phyloP scores from a whole-genome alignment of 2,113 vertebrate species.

The Dicaeum eximium region DNA sequence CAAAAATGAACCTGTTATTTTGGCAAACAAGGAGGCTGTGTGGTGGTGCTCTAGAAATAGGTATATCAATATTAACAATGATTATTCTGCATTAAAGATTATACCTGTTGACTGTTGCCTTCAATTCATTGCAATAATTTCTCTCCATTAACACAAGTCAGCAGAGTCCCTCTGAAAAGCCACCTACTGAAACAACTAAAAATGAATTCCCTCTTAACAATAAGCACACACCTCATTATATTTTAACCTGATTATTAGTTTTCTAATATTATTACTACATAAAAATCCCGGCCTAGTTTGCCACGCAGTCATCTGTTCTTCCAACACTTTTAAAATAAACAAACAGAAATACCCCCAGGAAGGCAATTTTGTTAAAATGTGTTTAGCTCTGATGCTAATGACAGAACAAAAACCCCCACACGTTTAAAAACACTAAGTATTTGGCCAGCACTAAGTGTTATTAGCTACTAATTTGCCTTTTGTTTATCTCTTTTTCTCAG shows the following conservation, averaged over 20 bases:
- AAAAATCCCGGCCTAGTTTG: not conserved
- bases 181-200: not conserved
- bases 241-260: not conserved
- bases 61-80: slow-evolving; percentile 18
- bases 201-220: not conserved
- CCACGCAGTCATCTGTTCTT: not conserved
- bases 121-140: slow-evolving; percentile 63
- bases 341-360: not conserved
- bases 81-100: slow-evolving; percentile 59
- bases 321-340: not conserved
- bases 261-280: not conserved
- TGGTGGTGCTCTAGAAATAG: slow-evolving; percentile 32
- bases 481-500: not conserved
- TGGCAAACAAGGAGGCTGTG: slow-evolving; percentile 20
- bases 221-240: not conserved
- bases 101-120: slow-evolving; percentile 53
- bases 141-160: slow-evolving; percentile 49
- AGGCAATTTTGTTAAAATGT: not conserved
- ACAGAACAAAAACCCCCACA: not conserved
- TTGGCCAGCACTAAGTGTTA: not conserved
- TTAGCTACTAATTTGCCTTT: not conserved
- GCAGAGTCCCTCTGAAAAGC: not conserved
- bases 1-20: not conserved
- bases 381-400: not conserved
- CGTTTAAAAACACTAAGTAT: not conserved